Evolutionary conservation across 2,113 vertebrate species (phyloP), one percentile per base, ranked within the genome.

Genomic region (Neolamprologus ventralis): DNA sequence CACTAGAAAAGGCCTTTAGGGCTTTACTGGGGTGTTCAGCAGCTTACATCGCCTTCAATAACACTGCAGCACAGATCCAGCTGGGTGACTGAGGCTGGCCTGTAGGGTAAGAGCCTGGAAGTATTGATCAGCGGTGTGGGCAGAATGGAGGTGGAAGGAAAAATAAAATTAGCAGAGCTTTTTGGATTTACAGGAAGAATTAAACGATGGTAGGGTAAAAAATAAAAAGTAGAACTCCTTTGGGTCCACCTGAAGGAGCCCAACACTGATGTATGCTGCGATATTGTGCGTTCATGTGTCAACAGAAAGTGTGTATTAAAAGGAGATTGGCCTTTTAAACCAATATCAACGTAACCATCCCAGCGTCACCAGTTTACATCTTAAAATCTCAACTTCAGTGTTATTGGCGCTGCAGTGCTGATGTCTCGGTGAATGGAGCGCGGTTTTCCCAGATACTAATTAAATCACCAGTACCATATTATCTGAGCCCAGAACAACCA

Each of bases 11-110:
- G 90, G 93, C 90, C 90, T 95, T 91, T 87, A 51, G 81, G 86
- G 93, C 95, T 94, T 95, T 93, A 91, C 90, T 83, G 85, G 94
- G 92, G 90, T 88, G 91, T 94, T 95, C 94, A 92, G 95, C 90
- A 88, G 94, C 92, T 96, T 92, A 93, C 85, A 85, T 86, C 79
- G 68, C 58, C 92, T 88, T 93, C 93, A 92, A 85, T 92, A 93
- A 92, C 93, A 91, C 84, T 21, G 87, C 82, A 89, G 80, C 87
- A 83, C 12, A 51, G 26, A 87, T 93, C 88, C 89, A 87, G 86
- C 87, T 80, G 85, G 65, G 87, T 65, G 26, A 78, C 57, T 35
- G 65, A 16, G 35, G 55, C 87, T 33, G 63, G 55, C 79, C 42
- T 68, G 21, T 21, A 26, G 65, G 68, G 45, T 37, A 31, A 84